Conservation (phyloP, 1,140 invertebrate genomes). For the Nebria ingens region DNA sequence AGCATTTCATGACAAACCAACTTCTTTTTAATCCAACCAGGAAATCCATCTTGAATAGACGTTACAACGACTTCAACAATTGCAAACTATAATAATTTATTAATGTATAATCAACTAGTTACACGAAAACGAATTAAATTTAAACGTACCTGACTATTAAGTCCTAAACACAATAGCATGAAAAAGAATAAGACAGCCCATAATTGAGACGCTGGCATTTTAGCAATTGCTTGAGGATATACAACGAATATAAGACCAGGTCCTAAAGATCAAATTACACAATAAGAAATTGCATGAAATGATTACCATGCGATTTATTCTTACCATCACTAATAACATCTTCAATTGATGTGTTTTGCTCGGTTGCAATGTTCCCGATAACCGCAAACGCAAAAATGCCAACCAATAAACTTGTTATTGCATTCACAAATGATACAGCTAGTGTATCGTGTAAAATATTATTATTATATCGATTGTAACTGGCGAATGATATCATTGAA, state of each 20-base stretch:
- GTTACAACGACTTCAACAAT: constrained; percentile 88
- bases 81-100: constrained; percentile 57
- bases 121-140: constrained; percentile 1
- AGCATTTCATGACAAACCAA: constrained; percentile 78
- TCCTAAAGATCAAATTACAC: constrained; percentile 42
- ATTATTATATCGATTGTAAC: constrained; percentile 88
- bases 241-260: constrained; percentile 82
- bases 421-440: constrained; percentile 71
- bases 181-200: constrained; percentile 86
- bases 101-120: not conserved
- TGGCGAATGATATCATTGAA: constrained; percentile 89
- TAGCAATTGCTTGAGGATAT: constrained; percentile 80
- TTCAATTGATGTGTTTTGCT: constrained; percentile 65
- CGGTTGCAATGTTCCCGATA: constrained; percentile 73
- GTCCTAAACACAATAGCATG: constrained; percentile 77
- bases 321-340: constrained; percentile 76
- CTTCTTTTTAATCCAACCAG: constrained; percentile 66
- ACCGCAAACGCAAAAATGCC: constrained; percentile 82
- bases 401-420: constrained; percentile 70
- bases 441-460: constrained; percentile 78
- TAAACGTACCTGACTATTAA: constrained; percentile 75
- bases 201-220: constrained; percentile 75
- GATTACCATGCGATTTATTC: constrained; percentile 25
- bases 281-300: not conserved
- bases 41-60: constrained; percentile 84